A percentile compares a stretch with the other conserved stretches of the same genome.
Evolutionary conservation across 1,140 invertebrate species (phyloP).

Genomic region (Aporrectodea caliginosa): DNA sequence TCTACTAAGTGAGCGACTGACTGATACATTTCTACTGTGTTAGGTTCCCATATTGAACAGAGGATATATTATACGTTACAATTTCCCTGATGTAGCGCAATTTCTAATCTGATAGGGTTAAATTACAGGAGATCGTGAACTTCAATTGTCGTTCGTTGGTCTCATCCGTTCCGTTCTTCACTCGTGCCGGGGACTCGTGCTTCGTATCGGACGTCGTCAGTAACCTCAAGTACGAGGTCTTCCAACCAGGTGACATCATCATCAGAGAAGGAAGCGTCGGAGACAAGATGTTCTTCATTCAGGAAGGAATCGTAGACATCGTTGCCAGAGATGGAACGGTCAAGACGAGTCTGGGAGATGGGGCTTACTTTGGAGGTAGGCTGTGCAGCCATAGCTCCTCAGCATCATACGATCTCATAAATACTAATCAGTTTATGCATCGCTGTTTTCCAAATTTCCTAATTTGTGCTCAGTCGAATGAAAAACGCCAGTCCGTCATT

Average conservation of each 20-base stretch:
- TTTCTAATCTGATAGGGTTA: too few species aligned
- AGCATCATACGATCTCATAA: too few species aligned
- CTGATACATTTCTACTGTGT: too few species aligned
- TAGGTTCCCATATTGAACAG: too few species aligned
- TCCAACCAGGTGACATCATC: constrained; percentile 68
- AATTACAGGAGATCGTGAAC: constrained; percentile 22
- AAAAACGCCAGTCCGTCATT: too few species aligned
- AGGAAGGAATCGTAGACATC: constrained; percentile 93
- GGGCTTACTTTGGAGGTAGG: constrained; percentile 88
- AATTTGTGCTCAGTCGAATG: too few species aligned
- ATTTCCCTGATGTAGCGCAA: too few species aligned
- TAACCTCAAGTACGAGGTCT: constrained; percentile 94
- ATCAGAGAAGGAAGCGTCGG: constrained; percentile 71
- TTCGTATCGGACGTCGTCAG: constrained; percentile 94
- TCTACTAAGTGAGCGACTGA: too few species aligned
- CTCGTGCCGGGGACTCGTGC: constrained; percentile 90
- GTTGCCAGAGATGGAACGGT: constrained; percentile 81
- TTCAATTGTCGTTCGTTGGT: constrained; percentile 78
- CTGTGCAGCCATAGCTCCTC: too few species aligned
- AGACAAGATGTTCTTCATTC: constrained; percentile 97
- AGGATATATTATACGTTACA: too few species aligned
- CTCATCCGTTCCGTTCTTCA: constrained; percentile 93
- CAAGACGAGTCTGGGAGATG: constrained; percentile 86
- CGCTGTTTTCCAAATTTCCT: too few species aligned
- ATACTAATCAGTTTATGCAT: too few species aligned